A percentile compares a stretch with the other conserved stretches of the same genome.
phyloP scores from a whole-genome alignment of 2,113 vertebrate species.

The Hystrix brachyura region DNA sequence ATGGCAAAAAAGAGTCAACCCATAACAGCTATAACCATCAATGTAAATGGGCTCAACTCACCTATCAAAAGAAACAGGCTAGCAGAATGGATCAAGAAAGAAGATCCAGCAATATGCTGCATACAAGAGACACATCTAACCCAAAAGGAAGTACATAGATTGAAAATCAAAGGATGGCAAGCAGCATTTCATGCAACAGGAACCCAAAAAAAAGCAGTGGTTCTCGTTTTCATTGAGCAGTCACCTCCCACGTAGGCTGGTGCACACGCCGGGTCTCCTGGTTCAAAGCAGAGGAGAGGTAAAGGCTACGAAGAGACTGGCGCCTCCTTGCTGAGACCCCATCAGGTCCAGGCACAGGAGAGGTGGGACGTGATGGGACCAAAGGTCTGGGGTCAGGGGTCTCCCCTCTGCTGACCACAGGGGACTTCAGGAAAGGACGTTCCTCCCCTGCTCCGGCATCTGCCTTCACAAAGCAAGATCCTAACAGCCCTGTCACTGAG shows the following conservation, averaged over 20 bases:
- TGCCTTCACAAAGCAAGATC: not conserved
- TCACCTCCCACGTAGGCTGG: not conserved
- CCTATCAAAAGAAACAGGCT: no score
- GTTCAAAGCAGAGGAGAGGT: not conserved
- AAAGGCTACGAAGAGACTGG: not conserved
- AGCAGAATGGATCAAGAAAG: no score
- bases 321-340: not conserved
- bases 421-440: not conserved
- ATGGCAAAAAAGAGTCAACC: no score
- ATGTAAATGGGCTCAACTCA: no score
- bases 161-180: no score
- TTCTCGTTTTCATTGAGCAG: not conserved
- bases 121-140: no score
- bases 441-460: no score
- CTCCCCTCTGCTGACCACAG: not conserved
- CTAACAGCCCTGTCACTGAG: not conserved
- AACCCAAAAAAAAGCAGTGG: no score
- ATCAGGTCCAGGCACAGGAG: not conserved
- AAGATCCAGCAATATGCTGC: no score
- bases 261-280: fast-evolving
- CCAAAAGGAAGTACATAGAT: no score
- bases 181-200: no score
- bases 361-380: not conserved
- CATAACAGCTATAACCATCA: no score
- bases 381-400: not conserved